Base-by-base conservation (phyloP, 2,113 vertebrate species). In the Gadus macrocephalus region DNA sequence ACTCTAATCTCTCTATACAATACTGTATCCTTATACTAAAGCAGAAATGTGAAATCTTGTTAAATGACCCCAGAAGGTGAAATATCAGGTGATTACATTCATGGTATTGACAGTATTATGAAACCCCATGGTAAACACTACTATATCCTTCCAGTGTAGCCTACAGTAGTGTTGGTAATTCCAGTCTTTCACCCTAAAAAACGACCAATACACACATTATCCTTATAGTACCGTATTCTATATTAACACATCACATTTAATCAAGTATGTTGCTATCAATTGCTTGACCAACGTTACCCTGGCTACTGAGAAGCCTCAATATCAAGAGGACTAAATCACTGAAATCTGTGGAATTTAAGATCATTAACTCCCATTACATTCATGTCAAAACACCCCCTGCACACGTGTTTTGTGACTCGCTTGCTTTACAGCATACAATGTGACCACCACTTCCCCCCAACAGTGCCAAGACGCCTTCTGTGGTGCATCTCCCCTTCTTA, bases 41-140 rank as follows among this genome's bases (percentile, higher is more conserved):
- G 64, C 20, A 4, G 66, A 56, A 70, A 66, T 19, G 35, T 67
- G 68, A 77, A 55, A 76, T 16, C 66, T 28, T 15, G 62, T 73
- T 88, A 73, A 72, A 75, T 71, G 74, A 75, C 77, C 72, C 76
- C 20, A 64, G n/a, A 80, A 53, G 68, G 68, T 70, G 64, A 84
- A 82, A 80, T 67, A 75, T 74, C 19, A 67, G 74, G 78, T 83
- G 64, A 71, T 87, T 42, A 89, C 90, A 88, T 89, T 91, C 86
- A 72, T 83, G 64, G 78, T 86, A 90, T 89, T 88, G 89, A 89
- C 87, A 90, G 62, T 80, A 78, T 81, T 38, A 69, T 79, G 58
- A 79, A 58, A 74, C 56, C 53, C 17, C 70, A 63, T n/a, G 17
- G 60, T 55, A 22, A 35, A 70, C 72, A 31, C 35, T 62, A 64